A percentile compares a stretch with the other conserved stretches of the same genome.
These are phyloP conservation scores for Sternarchorhynchus goeldii DNA, from an alignment of 2,797 vertebrate genomes.

Conservation along the genomic window DNA sequence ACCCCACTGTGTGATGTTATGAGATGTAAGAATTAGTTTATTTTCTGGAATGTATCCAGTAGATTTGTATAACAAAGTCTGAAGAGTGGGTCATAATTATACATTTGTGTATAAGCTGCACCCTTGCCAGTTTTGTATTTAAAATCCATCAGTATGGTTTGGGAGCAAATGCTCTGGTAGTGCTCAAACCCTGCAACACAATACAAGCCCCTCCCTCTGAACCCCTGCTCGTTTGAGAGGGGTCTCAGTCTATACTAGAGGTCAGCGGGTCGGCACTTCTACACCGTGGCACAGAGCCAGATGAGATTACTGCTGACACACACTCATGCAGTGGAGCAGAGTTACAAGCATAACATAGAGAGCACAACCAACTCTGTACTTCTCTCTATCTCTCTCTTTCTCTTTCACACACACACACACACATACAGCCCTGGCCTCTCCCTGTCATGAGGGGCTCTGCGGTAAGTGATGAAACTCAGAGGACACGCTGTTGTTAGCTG, in stretches of 20 bases:
- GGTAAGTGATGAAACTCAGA: slow-evolving; percentile 81
- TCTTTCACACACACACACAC: slow-evolving; percentile 67
- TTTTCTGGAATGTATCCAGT: slow-evolving; percentile 10
- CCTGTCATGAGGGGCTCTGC: slow-evolving; percentile 72
- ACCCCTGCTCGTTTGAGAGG: background rate
- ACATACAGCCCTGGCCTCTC: slow-evolving; percentile 70
- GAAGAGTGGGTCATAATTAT: background rate
- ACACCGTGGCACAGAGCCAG: slow-evolving; percentile 14
- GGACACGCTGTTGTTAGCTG: slow-evolving; percentile 88
- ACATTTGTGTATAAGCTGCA: background rate
- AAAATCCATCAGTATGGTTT: background rate
- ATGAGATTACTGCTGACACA: background rate
- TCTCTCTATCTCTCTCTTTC: background rate
- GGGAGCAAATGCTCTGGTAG: background rate
- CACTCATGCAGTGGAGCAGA: background rate
- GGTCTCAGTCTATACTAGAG: slow-evolving; percentile 25
- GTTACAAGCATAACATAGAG: background rate
- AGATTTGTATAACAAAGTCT: background rate
- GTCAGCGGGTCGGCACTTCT: slow-evolving; percentile 54
- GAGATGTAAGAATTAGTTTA: background rate
- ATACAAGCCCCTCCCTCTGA: too few relatives aligned
- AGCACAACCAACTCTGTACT: background rate
- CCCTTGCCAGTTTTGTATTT: slow-evolving; percentile 2
- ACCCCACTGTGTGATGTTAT: background rate
- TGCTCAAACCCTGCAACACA: background rate